Conservation (phyloP, 2,113 vertebrate species). For the Pteropus alecto region DNA sequence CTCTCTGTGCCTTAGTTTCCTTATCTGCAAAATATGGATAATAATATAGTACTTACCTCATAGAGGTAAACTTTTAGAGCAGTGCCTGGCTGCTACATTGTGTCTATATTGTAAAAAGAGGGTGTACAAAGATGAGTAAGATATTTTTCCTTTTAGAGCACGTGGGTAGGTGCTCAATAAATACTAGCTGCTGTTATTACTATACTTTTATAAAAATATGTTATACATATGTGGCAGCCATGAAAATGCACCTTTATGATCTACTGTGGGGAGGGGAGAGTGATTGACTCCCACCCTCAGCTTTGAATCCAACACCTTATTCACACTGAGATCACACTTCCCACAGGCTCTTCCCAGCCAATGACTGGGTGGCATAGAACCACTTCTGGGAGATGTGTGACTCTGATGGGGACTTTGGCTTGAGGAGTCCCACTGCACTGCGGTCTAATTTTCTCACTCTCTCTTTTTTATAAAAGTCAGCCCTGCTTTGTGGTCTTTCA, state of each 20-base stretch:
- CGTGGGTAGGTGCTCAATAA: not conserved
- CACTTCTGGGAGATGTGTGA: not conserved
- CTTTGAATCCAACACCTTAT: not conserved
- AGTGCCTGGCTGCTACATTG: not conserved
- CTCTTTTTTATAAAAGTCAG: not conserved
- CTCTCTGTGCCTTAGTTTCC: slow-evolving; percentile 51
- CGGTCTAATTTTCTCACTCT: not conserved
- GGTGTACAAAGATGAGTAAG: not conserved
- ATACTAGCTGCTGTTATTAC: not conserved
- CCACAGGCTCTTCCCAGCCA: not conserved
- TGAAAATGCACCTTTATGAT: not conserved
- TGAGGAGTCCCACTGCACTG: not conserved
- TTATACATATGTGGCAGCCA: not conserved
- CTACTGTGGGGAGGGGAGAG: not conserved
- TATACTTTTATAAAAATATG: not conserved
- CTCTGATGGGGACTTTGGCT: not conserved
- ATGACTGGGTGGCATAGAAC: not conserved
- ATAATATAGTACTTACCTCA: slow-evolving; percentile 5
- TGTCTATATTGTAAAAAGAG: not conserved
- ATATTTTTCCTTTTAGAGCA: not conserved
- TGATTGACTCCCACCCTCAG: not conserved
- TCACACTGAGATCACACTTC: not conserved
- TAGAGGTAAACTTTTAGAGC: not conserved
- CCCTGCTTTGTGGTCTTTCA: not conserved
- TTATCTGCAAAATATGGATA: not conserved